A percentile compares a stretch with the other conserved stretches of the same genome.
phyloP scores from a whole-genome alignment of 2,797 vertebrate genomes.

The Caiman crocodilus region DNA sequence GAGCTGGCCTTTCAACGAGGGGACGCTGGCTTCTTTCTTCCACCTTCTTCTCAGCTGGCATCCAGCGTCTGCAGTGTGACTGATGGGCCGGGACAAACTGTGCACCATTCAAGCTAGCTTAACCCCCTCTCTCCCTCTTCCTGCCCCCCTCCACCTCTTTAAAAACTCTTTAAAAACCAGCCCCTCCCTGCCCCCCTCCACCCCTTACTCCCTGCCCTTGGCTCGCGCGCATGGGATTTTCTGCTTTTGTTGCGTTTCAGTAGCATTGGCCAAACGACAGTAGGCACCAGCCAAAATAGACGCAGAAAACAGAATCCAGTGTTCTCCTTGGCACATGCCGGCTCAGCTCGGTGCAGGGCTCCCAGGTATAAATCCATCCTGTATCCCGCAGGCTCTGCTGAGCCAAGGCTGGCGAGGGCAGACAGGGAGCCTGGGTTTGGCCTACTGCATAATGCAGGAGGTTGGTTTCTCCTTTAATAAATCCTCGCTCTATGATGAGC shows the following conservation, averaged over 20 bases:
- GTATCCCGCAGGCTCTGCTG: neutral
- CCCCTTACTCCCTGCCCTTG: neutral
- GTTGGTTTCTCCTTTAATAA: neutral
- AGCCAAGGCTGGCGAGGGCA: fast-evolving
- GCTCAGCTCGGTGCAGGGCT: neutral
- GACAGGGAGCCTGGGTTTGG: neutral
- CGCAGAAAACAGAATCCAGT: neutral
- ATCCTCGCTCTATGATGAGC: neutral
- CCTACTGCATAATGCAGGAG: fast-evolving
- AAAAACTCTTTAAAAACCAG: neutral
- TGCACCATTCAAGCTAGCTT: neutral
- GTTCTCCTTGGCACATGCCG: neutral
- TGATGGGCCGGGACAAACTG: neutral
- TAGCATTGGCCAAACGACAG: constrained; percentile 27
- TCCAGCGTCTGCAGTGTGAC: neutral
- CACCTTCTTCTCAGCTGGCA: neutral
- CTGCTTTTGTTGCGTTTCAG: constrained; percentile 45
- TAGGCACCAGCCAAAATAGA: neutral
- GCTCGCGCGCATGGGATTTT: neutral
- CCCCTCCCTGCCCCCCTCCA: neutral
- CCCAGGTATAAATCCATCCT: neutral
- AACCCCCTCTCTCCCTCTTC: neutral
- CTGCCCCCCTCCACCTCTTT: neutral
- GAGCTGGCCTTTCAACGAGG: neutral
- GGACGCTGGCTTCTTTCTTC: neutral